phyloP scores from a whole-genome alignment of 2,888 invertebrate species.

The Mythimna albipuncta region DNA sequence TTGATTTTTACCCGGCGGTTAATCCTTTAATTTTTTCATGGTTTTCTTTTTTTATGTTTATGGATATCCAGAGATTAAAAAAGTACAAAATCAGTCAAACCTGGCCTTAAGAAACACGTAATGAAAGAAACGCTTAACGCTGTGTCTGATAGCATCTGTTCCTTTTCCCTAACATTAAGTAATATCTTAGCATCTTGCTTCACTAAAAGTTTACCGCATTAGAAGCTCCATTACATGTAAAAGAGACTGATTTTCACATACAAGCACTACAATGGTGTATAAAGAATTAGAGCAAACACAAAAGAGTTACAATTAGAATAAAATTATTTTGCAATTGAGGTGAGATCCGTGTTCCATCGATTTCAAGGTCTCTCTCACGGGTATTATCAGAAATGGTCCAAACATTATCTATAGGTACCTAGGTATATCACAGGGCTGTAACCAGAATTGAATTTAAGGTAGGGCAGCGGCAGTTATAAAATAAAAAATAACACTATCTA shows the following conservation, averaged over 20 bases:
- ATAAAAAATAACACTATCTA: no score
- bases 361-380: constrained; percentile 46
- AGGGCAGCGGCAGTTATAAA: no score
- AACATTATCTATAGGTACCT: neutral
- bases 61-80: no score
- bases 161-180: constrained; percentile 23
- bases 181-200: constrained; percentile 25
- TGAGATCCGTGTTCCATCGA: constrained; percentile 2
- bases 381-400: neutral
- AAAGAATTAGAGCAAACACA: constrained; percentile 28
- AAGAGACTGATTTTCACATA: constrained; percentile 42
- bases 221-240: constrained; percentile 39
- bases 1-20: no score
- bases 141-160: constrained; percentile 33
- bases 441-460: no score
- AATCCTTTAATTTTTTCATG: no score
- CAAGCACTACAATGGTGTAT: constrained; percentile 32
- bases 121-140: constrained; percentile 10
- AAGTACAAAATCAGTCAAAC: no score
- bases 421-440: neutral
- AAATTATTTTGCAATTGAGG: constrained; percentile 36
- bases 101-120: neutral
- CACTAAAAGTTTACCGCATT: constrained; percentile 20
- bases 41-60: no score
- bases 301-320: constrained; percentile 58